A percentile compares a stretch with the other conserved stretches of the same genome.
Conservation (phyloP, 2,888 invertebrate species). For the Nebria brevicollis region DNA sequence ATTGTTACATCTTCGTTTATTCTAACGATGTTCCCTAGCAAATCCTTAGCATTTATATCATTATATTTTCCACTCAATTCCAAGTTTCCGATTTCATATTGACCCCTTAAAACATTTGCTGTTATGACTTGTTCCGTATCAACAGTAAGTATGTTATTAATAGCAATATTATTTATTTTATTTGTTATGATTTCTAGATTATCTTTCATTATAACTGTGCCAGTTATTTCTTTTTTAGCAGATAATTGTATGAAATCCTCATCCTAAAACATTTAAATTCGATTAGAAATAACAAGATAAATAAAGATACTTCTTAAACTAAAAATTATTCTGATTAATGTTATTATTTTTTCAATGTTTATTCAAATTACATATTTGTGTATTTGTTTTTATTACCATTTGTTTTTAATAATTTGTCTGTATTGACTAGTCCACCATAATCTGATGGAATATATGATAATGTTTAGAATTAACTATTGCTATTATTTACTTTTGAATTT, state of each 20-base stretch:
- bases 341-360: no score
- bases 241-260: conserved; percentile 59
- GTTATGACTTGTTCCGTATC: conserved; percentile 64
- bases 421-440: no score
- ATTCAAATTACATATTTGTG: no score
- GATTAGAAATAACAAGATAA: background rate
- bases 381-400: no score
- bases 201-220: conserved; percentile 59
- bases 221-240: conserved; percentile 64
- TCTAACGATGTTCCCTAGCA: conserved; percentile 61
- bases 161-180: conserved; percentile 62
- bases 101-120: conserved; percentile 59
- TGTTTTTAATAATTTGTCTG: no score
- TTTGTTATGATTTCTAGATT: conserved; percentile 61
- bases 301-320: background rate
- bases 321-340: no score
- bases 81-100: conserved; percentile 64
- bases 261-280: conserved; percentile 51
- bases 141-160: conserved; percentile 64
- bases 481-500: no score
- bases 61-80: conserved; percentile 61
- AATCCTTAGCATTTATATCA: conserved; percentile 61
- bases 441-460: no score
- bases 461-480: no score
- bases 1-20: conserved; percentile 61